These are phyloP conservation scores for Oryzias curvinotus DNA, from an alignment of 2,113 vertebrate species.

Conservation along the genomic window DNA sequence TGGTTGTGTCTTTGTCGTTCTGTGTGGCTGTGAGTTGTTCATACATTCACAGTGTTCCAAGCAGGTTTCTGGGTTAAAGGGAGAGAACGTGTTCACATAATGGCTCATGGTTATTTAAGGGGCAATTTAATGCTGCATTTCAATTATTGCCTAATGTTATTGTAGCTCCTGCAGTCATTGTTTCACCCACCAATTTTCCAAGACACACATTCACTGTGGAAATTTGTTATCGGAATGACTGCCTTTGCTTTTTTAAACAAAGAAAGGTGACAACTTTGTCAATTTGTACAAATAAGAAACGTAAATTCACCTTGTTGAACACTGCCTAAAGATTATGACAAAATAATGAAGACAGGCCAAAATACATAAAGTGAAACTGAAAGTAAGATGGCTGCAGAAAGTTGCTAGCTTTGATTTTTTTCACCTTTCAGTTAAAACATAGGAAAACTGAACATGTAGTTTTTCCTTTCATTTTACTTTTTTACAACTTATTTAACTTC, in stretches of 20 bases:
- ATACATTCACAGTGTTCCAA: constrained; percentile 20
- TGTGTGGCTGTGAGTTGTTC: constrained; percentile 31
- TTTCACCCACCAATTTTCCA: constrained; percentile 84
- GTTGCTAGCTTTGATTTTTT: neutral
- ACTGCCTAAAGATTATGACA: too few relatives aligned
- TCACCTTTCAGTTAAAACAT: neutral
- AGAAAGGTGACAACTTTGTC: neutral
- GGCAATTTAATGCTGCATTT: constrained; percentile 99
- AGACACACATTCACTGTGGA: constrained; percentile 78
- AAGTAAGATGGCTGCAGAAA: neutral
- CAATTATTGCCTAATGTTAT: constrained; percentile 98
- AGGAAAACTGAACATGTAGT: too few relatives aligned
- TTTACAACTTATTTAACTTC: too few relatives aligned
- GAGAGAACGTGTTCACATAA: constrained; percentile 89
- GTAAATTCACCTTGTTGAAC: too few relatives aligned
- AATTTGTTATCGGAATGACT: constrained; percentile 11
- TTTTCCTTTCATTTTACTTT: too few relatives aligned
- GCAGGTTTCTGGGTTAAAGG: constrained; percentile 78
- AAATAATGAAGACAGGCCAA: too few relatives aligned
- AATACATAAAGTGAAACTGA: neutral
- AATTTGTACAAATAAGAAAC: neutral
- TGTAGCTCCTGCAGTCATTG: constrained; percentile 86
- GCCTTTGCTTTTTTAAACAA: constrained; percentile 37
- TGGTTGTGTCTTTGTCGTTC: constrained; percentile 49
- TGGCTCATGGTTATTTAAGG: constrained; percentile 97